Percentiles rank a stretch among this genome's conserved stretches.
Conservation (phyloP, 2,113 vertebrate genomes). For the Gavialis gangeticus region DNA sequence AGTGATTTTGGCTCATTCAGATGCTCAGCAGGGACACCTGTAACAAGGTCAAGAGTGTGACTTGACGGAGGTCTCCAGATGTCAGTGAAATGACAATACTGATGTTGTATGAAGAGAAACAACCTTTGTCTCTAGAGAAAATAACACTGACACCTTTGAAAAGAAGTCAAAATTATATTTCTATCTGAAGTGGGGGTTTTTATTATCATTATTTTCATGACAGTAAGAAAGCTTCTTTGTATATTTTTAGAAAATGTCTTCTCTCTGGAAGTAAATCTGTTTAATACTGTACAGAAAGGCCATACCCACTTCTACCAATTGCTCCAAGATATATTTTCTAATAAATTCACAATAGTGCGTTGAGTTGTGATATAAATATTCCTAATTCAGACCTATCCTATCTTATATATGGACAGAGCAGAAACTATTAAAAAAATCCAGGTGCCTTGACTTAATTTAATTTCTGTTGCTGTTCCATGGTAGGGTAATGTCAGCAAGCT, state of each 20-base stretch:
- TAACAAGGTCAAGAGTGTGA: not conserved
- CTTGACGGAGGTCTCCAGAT: not conserved
- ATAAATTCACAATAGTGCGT: not conserved
- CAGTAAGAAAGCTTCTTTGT: not conserved
- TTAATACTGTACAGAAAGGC: not conserved
- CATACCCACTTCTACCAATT: not conserved
- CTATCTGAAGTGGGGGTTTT: not conserved
- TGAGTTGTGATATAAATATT: not conserved
- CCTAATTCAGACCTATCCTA: not conserved
- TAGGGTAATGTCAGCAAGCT: not conserved
- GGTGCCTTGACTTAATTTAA: not conserved
- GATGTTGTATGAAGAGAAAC: not conserved
- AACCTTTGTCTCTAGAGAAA: not conserved
- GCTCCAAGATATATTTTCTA: not conserved
- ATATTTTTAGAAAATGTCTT: not conserved
- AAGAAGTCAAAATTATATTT: not conserved
- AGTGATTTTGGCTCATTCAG: not conserved
- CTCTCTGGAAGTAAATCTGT: not conserved
- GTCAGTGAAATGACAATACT: not conserved
- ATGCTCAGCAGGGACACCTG: not conserved
- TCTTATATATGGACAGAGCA: not conserved
- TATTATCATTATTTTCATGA: not conserved
- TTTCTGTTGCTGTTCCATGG: not conserved
- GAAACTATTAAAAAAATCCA: not conserved
- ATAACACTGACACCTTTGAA: not conserved